Evolutionary conservation across 2,113 vertebrate genomes (phyloP).

Genomic region (Grus americana): DNA sequence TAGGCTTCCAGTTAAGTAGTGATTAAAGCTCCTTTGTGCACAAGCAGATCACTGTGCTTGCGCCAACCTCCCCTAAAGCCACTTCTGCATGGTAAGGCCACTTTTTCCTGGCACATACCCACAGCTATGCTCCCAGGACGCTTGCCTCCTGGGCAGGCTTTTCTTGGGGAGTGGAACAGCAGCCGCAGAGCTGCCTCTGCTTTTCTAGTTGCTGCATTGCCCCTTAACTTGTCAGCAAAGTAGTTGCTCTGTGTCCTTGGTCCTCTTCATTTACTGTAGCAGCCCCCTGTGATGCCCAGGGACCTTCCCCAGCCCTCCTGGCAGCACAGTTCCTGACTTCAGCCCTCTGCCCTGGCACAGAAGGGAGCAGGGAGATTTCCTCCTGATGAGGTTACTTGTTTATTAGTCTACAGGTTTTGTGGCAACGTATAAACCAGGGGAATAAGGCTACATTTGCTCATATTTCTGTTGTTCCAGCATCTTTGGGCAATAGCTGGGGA

Average conservation of each 20-base stretch:
- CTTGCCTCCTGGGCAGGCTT: not conserved
- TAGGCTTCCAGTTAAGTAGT: not conserved
- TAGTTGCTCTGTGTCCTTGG: not conserved
- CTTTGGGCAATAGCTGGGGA: not conserved
- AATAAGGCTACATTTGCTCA: not conserved
- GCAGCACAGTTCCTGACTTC: not conserved
- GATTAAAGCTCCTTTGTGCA: not conserved
- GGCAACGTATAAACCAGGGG: not conserved
- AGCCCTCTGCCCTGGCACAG: not conserved
- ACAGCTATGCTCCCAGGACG: not conserved
- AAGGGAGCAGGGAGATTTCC: not conserved
- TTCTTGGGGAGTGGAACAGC: not conserved
- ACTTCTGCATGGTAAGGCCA: not conserved
- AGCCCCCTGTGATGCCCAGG: not conserved
- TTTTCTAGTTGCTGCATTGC: not conserved
- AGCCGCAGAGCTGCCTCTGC: not conserved
- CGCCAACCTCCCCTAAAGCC: not conserved
- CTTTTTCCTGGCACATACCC: not conserved
- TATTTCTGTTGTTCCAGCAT: not conserved
- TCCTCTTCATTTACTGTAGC: accelerated
- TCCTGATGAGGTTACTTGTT: not conserved
- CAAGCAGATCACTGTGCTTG: not conserved
- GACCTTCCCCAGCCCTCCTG: not conserved
- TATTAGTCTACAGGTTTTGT: not conserved
- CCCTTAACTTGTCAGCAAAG: not conserved